Base-by-base conservation (phyloP, 1,140 invertebrate species). In the Globodera rostochiensis region DNA sequence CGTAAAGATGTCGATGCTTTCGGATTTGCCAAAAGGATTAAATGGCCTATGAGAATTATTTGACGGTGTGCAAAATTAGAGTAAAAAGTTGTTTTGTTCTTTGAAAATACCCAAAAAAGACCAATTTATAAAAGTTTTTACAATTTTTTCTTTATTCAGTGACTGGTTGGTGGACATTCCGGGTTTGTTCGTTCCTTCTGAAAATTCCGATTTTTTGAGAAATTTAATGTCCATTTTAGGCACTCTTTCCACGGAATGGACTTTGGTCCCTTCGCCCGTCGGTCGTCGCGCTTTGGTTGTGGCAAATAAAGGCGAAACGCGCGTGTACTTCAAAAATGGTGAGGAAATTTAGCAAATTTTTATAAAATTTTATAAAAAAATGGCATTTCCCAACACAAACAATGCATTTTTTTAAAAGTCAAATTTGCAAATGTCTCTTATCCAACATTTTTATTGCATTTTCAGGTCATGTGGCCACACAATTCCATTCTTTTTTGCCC, bases 101-200 rank as follows among this genome's bases (percentile, higher is more conserved):
- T 36, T 36, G 36, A 36, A 36, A 36, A 36, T 36, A 36, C 36
- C 36, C 1, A 36, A 36, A 36, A 36, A 36, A 36, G 36, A 36
- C 36, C 36, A 36, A 36, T 36, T 36, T 36, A 36, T 36, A 36
- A 36, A 36, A 36, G 36, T 36, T 36, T 36, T 36, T 36, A 36
- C 36, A 36, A 36, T 36, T 36, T 36, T 36, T 36, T 1, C 36
- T 36, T 36, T 1, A 36, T 83, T 79, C 71, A 83, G 82, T 69
- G 82, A 83, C 9, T 83, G 82, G 82, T 47, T 83, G 21, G 81
- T 83, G 6, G 82, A 83, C 64, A 83, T 83, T 80, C 82, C 82
- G n/a, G 45, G 64, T 50, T 53, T 21, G 49, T 46, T 75, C 46
- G 9, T 25, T 74, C 57, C 67, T 77, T 21, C 45, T 25, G 47